phyloP scores from a whole-genome alignment of 1,140 invertebrate species.

The Chionoecetes opilio region DNA sequence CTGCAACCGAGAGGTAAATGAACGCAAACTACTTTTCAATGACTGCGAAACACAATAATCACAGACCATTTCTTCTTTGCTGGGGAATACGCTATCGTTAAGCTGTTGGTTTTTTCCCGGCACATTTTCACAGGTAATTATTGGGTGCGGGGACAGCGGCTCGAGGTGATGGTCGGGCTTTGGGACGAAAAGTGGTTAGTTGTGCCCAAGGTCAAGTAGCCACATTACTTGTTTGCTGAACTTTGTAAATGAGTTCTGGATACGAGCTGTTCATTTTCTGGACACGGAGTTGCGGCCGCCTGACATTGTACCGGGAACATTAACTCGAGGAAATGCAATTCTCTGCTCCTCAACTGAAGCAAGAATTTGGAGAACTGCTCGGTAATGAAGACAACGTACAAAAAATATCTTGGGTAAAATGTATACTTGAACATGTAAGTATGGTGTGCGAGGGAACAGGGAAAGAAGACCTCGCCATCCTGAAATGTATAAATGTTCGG shows the following conservation, averaged over 20 bases:
- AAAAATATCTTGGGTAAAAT: neutral
- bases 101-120: neutral
- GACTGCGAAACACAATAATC: neutral
- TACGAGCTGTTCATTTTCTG: neutral
- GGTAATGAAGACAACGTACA: neutral
- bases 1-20: too few relatives aligned
- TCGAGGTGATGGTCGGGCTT: neutral
- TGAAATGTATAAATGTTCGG: neutral
- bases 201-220: neutral
- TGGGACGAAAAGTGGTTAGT: neutral
- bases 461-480: neutral
- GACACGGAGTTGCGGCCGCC: neutral
- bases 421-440: neutral
- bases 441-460: neutral
- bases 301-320: neutral
- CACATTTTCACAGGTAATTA: neutral
- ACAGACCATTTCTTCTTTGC: neutral
- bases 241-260: constrained; percentile 29
- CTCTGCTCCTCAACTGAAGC: neutral
- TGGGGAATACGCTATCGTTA: neutral
- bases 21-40: neutral
- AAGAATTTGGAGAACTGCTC: neutral
- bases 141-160: neutral
- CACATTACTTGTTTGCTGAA: neutral
- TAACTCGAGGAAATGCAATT: constrained; percentile 3